Base-by-base conservation (phyloP, 64 coral and sea anemone genomes). In the Astreopora myriophthalma region DNA sequence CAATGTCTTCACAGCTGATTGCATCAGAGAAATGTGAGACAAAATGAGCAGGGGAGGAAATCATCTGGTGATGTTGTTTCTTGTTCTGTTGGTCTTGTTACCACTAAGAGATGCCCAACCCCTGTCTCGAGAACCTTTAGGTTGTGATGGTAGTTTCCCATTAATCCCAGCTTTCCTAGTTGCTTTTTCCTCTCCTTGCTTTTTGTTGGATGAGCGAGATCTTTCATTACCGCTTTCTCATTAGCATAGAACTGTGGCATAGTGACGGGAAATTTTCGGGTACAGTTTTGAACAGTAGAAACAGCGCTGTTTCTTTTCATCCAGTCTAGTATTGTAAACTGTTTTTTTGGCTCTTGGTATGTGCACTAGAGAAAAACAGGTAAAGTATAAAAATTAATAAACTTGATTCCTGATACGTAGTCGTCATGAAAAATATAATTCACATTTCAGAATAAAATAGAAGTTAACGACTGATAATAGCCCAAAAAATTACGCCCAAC, bases 91-190 rank as follows among this genome's bases (percentile, higher is more conserved):
- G 68, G 90, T 17, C 79, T 22, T 61, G 48, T 48, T 9, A 75
- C 46, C 9, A 85, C 90, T 36, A 73, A 85, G 1, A 92, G 78
- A 33, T 92, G 39, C 1, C 90, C 90, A 23, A 35, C 16, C 75
- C 52, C 66, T 1, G 68, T 31, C 44, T 72, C 65, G 12, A 92
- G 49, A 12, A 92, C 69, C 37, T 55, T 46, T 52, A 58, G 14
- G 33, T 92, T 85, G 20, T 92, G 90, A 30, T 74, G 69, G 57
- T 37, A 85, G 24, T 92, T 85, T 9, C 90, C 90, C n/a, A 73
- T 46, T 0, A 92, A 69, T 48, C 90, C 25, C 17, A 85, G 19
- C 32, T 84, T 85, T 8, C 74, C 80, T 7, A 92, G 57, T 13
- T 57, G 75, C 22, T 17, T 36, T 61, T 71, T 90, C 20, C 76